phyloP scores from a whole-genome alignment of 30 jellyfish, hydroid and myxozoan genomes.

The Clytia hemisphaerica region DNA sequence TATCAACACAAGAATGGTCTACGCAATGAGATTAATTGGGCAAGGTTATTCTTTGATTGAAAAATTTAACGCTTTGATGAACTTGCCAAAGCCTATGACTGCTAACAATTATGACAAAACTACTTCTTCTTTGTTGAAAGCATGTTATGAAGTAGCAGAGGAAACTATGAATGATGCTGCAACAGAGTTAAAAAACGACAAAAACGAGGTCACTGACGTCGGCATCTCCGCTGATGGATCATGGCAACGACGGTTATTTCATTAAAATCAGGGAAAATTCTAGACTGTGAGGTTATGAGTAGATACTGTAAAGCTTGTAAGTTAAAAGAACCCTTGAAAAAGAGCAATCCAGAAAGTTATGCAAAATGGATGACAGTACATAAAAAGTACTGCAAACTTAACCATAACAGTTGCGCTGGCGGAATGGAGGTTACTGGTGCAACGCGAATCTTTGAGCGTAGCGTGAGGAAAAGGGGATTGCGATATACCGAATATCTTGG shows the following conservation, averaged over 20 bases:
- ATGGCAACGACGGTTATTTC: constrained; percentile 24
- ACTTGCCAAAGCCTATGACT: constrained; percentile 15
- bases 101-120: constrained; percentile 6
- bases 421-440: constrained; percentile 7
- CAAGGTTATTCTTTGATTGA: neutral
- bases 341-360: neutral
- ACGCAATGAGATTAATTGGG: constrained; percentile 1
- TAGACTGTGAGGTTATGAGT: constrained; percentile 10
- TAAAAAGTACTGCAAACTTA: neutral
- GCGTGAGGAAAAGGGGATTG: neutral
- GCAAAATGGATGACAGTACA: constrained; percentile 11
- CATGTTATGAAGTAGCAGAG: too few relatives aligned
- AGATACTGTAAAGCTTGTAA: constrained; percentile 11
- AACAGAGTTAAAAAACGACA: constrained; percentile 1
- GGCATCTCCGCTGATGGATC: constrained; percentile 29
- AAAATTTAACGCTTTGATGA: neutral
- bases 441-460: neutral
- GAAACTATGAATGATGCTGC: constrained; percentile 32
- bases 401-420: constrained; percentile 2
- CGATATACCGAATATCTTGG: too few relatives aligned
- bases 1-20: neutral
- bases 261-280: neutral
- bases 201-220: neutral
- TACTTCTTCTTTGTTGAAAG: too few relatives aligned
- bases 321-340: neutral